These are phyloP conservation scores for Nymphalis io DNA, from an alignment of 1,140 invertebrate species.

Conservation along the genomic window DNA sequence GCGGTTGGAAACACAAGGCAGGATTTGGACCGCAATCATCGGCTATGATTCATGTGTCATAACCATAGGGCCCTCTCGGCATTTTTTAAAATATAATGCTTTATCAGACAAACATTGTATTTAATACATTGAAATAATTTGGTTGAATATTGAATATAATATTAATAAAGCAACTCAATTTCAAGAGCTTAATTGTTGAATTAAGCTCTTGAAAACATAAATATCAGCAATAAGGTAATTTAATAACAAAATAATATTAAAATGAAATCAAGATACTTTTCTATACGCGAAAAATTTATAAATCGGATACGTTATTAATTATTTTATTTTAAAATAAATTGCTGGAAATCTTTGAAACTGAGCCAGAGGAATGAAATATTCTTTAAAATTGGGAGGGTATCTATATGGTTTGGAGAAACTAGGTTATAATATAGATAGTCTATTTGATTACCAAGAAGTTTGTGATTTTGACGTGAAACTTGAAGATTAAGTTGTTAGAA, in stretches of 20 bases:
- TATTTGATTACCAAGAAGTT: conserved; percentile 26
- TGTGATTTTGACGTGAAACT: conserved; percentile 16
- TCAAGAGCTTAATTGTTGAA: not conserved
- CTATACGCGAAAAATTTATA: not conserved
- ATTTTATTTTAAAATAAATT: conserved; percentile 22
- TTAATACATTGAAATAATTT: too few species aligned
- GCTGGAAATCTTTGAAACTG: conserved; percentile 16
- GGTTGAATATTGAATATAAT: not conserved
- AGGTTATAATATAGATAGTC: conserved; percentile 18
- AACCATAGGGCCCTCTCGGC: too few species aligned
- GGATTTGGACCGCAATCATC: too few species aligned
- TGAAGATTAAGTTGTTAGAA: conserved; percentile 16
- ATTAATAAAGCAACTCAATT: too few species aligned
- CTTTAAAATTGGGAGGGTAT: conserved; percentile 17
- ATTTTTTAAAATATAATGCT: too few species aligned
- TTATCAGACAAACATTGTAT: too few species aligned
- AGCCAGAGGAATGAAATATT: conserved; percentile 22
- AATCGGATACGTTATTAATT: conserved; percentile 16
- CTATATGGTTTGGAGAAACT: conserved; percentile 22
- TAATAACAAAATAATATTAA: not conserved
- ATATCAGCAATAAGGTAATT: too few species aligned
- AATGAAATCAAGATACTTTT: not conserved
- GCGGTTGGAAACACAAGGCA: too few species aligned
- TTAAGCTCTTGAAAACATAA: not conserved
- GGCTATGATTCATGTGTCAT: too few species aligned